Conservation (phyloP, 2,113 vertebrate genomes). For the Collichthys lucidus region DNA sequence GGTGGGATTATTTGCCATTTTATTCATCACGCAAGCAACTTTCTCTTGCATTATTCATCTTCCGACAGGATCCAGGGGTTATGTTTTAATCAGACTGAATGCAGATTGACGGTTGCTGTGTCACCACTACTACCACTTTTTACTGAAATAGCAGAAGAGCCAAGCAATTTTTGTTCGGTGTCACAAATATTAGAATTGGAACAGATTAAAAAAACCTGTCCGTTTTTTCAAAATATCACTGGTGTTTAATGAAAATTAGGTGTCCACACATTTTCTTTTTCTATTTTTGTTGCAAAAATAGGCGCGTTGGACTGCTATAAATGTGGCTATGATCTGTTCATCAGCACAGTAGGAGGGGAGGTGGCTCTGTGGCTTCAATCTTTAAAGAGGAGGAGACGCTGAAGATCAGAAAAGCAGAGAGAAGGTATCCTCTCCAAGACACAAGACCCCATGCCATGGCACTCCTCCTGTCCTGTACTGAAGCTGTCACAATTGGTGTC, state of each 20-base stretch:
- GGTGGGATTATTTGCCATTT: constrained; percentile 79
- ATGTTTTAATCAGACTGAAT: constrained; percentile 80
- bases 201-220: constrained; percentile 80
- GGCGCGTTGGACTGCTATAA: constrained; percentile 44
- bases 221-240: constrained; percentile 71
- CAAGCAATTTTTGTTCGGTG: constrained; percentile 62
- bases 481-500: constrained; percentile 84
- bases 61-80: constrained; percentile 68
- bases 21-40: constrained; percentile 79
- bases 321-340: constrained; percentile 56
- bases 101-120: constrained; percentile 76
- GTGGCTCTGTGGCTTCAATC: constrained; percentile 58
- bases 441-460: constrained; percentile 51
- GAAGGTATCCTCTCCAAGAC: constrained; percentile 70
- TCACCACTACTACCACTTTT: constrained; percentile 70
- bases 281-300: constrained; percentile 45
- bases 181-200: constrained; percentile 66
- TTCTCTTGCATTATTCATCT: constrained; percentile 77
- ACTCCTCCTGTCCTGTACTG: constrained; percentile 79
- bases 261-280: constrained; percentile 70
- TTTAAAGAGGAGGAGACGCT: constrained; percentile 62
- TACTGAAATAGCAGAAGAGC: constrained; percentile 67
- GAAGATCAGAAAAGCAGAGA: constrained; percentile 65
- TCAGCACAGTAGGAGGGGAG: constrained; percentile 39
- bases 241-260: constrained; percentile 75